Percentiles rank a stretch among this genome's conserved stretches.
These are phyloP conservation scores for Misgurnus mizolepis DNA, from an alignment of 2,113 vertebrate species.

Conservation along the genomic window DNA sequence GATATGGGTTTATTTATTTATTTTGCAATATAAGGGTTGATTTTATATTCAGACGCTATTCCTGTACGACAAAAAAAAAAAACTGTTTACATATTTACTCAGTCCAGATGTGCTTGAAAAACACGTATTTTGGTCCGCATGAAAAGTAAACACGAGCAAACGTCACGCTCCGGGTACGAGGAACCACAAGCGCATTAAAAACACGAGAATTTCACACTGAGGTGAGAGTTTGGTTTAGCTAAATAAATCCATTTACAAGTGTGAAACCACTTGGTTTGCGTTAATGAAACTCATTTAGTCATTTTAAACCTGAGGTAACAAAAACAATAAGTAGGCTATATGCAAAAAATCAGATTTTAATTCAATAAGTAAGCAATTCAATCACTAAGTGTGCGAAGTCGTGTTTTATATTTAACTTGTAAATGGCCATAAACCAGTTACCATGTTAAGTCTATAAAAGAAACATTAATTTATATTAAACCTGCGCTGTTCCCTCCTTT, in stretches of 20 bases:
- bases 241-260: slow-evolving; percentile 55
- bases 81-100: background rate
- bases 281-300: no score
- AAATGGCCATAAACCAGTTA: no score
- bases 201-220: slow-evolving; percentile 43
- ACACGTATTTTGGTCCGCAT: slow-evolving; percentile 11
- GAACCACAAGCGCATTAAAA: slow-evolving; percentile 15
- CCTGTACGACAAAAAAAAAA: background rate
- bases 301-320: no score
- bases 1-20: background rate
- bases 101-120: background rate
- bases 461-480: no score
- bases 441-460: no score
- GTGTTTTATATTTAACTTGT: no score
- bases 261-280: slow-evolving; percentile 22
- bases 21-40: background rate
- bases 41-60: background rate
- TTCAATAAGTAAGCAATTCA: background rate
- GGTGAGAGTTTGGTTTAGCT: slow-evolving; percentile 46
- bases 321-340: no score
- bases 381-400: no score
- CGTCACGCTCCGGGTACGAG: slow-evolving; percentile 20
- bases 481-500: no score
- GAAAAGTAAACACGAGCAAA: slow-evolving; percentile 26
- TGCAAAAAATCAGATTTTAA: background rate